Conservation (phyloP, 2,113 vertebrate species). For the Eleginops maclovinus region DNA sequence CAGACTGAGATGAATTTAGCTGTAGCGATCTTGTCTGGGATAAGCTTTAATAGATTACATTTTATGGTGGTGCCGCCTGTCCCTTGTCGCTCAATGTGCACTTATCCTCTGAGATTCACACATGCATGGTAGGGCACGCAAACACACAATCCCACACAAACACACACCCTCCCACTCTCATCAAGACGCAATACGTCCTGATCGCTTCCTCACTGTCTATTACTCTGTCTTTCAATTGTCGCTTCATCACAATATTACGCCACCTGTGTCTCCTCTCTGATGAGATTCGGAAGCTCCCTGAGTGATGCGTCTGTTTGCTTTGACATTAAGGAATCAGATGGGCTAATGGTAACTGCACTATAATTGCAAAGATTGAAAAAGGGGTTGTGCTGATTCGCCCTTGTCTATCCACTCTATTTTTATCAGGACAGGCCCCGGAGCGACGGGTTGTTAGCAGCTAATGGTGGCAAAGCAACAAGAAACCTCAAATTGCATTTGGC, state of each 20-base stretch:
- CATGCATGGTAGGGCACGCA: conserved; percentile 31
- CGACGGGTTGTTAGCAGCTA: conserved; percentile 62
- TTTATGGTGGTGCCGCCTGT: conserved; percentile 71
- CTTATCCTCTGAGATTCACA: conserved; percentile 61
- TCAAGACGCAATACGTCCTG: conserved; percentile 42
- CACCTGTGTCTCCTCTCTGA: conserved; percentile 47
- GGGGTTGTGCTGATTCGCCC: conserved; percentile 48
- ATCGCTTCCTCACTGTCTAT: conserved; percentile 41
- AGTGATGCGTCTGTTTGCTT: conserved; percentile 48
- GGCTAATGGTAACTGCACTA: conserved; percentile 47
- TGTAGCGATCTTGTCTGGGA: conserved; percentile 70
- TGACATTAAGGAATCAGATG: conserved; percentile 55
- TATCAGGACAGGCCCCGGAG: conserved; percentile 54
- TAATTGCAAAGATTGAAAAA: conserved; percentile 54
- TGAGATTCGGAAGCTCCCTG: conserved; percentile 54
- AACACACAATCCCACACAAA: conserved; percentile 48
- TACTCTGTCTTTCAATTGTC: conserved; percentile 45
- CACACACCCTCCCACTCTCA: conserved; percentile 47
- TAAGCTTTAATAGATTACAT: conserved; percentile 81
- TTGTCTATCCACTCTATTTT: conserved; percentile 56
- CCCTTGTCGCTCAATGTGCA: conserved; percentile 63
- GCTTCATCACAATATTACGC: conserved; percentile 49
- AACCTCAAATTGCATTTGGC: conserved; percentile 71
- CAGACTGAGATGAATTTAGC: conserved; percentile 77
- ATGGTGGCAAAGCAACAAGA: conserved; percentile 72